phyloP scores from a whole-genome alignment of 2,888 invertebrate genomes.

The Priocnemis perturbator region DNA sequence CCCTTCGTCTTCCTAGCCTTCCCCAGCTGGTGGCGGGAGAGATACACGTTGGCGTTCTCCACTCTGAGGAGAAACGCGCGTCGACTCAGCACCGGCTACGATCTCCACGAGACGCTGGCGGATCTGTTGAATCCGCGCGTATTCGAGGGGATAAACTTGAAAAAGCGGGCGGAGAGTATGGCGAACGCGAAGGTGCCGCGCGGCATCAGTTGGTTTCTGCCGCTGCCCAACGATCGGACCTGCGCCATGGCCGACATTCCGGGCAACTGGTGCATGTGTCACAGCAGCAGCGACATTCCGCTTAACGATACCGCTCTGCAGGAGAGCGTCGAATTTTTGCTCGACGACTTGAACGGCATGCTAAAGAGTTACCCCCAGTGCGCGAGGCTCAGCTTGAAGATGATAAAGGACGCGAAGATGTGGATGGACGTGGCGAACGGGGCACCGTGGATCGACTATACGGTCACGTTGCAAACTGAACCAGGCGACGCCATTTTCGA shows the following conservation, averaged over 20 bases:
- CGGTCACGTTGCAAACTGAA: constrained; percentile 79
- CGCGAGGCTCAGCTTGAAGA: constrained; percentile 79
- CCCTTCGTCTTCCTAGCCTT: constrained; percentile 86
- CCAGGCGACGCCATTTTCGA: constrained; percentile 88
- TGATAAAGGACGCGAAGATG: constrained; percentile 82
- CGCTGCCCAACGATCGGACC: constrained; percentile 83
- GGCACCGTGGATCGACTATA: constrained; percentile 79
- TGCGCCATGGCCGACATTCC: constrained; percentile 87
- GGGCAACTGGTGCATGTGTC: constrained; percentile 93
- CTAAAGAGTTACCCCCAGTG: constrained; percentile 81
- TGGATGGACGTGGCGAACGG: constrained; percentile 67
- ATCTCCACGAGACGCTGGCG: constrained; percentile 86
- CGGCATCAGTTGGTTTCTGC: constrained; percentile 86
- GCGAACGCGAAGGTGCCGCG: constrained; percentile 70
- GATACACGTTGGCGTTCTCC: constrained; percentile 79
- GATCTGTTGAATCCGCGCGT: constrained; percentile 80
- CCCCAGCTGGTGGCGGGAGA: constrained; percentile 83
- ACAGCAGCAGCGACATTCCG: constrained; percentile 79
- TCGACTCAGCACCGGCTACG: constrained; percentile 89
- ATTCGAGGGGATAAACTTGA: constrained; percentile 73
- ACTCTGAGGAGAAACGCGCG: constrained; percentile 82
- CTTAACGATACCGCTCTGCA: constrained; percentile 77
- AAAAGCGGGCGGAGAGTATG: constrained; percentile 67
- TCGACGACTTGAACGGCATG: constrained; percentile 81
- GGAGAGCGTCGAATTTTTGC: constrained; percentile 79